Base-by-base conservation (phyloP, 2,113 vertebrate genomes). In the Alethe diademata region DNA sequence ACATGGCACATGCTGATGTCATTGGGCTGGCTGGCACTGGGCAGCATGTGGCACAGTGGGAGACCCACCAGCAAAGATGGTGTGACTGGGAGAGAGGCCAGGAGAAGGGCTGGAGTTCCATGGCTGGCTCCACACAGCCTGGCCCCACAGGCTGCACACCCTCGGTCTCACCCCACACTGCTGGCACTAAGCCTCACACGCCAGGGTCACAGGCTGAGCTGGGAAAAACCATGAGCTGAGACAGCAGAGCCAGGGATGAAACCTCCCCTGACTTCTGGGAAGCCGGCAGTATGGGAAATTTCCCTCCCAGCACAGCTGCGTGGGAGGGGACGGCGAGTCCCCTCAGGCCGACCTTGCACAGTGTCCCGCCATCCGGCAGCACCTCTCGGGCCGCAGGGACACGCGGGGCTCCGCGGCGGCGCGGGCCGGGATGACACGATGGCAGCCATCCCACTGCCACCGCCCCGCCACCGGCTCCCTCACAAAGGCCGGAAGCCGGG, bases 401-500 rank as follows among this genome's bases (percentile, higher is more conserved):
- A 8, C 11, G 10, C 0, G 2, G 61, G 78, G 14, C 57, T n/a
- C 57, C 11, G 0, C 3, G 11, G 1, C 64, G 31, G 70, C 47
- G 60, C 31, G 6, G 74, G 65, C 54, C 60, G 14, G 53, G 50
- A 19, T 26, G 76, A 78, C 90, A 56, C 0, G 5, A 43, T 38
- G 67, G 81, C 78, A 67, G 67, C 53, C 13, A 3, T 11, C 19
- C 78, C 29, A 0, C 19, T 3, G 28, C 88, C 33, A 2, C 79
- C 48, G 11, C 88, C 80, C 75, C 29, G 5, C 35, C 83, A 45
- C 31, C 8, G 5, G 57, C 70, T 83, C 74, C 86, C 15, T 1
- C 89, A 96, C 93, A 97, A 97, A 93, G 75, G 84, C 35, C 14
- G 65, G 94, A 97, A 93, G 72, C 48, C 0, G 7, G 48, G 78